Evolutionary conservation across 2,888 invertebrate species (phyloP).

Genomic region (Microctonus hyperodae): DNA sequence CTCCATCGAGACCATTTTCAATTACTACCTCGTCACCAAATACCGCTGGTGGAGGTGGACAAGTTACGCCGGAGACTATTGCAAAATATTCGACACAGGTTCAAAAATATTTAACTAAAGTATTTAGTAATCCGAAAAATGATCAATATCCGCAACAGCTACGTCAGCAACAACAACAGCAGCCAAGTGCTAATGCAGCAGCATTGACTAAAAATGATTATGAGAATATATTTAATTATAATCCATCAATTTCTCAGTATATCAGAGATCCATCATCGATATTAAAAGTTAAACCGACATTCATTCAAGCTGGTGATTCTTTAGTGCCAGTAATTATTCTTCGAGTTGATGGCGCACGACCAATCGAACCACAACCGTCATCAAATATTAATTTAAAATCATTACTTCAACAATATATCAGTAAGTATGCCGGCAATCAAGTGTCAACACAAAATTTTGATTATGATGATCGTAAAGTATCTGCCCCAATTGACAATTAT

Average conservation of each 20-base stretch:
- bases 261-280: constrained; percentile 59
- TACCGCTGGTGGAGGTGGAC: constrained; percentile 39
- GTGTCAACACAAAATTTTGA: constrained; percentile 42
- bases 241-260: constrained; percentile 60
- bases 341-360: constrained; percentile 57
- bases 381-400: constrained; percentile 59
- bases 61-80: constrained; percentile 38
- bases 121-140: constrained; percentile 30
- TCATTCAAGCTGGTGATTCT: constrained; percentile 58
- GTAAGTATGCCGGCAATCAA: constrained; percentile 50
- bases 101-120: no score
- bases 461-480: constrained; percentile 33
- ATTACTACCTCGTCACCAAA: constrained; percentile 33
- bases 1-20: constrained; percentile 30
- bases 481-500: constrained; percentile 24
- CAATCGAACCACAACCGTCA: constrained; percentile 47
- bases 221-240: constrained; percentile 54
- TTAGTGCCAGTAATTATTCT: constrained; percentile 60
- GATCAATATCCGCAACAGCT: neutral
- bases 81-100: constrained; percentile 49
- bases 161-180: neutral
- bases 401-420: constrained; percentile 56
- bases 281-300: constrained; percentile 58
- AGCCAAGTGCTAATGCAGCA: neutral
- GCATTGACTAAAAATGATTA: constrained; percentile 39